These are phyloP conservation scores for Agriopis leucophaearia DNA, from an alignment of 2,888 invertebrate species.

Conservation along the genomic window DNA sequence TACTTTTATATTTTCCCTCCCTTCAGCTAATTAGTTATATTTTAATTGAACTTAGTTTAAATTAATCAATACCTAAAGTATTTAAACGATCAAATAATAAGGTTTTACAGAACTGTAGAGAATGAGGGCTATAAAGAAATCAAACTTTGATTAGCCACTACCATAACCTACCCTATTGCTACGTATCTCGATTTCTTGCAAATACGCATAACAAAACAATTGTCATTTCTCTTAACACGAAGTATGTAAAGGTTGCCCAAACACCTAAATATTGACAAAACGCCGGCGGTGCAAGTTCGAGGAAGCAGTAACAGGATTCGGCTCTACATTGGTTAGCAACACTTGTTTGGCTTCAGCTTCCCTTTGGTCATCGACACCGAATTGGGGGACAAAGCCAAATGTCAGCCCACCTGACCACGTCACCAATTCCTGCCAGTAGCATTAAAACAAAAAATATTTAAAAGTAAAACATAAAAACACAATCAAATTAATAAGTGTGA, in stretches of 20 bases:
- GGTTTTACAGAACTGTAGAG: too few relatives aligned
- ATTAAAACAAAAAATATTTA: neutral
- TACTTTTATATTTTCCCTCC: too few relatives aligned
- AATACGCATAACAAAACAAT: neutral
- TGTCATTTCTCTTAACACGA: neutral
- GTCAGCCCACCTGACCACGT: conserved; percentile 51
- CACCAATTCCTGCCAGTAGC: conserved; percentile 10
- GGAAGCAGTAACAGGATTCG: conserved; percentile 76
- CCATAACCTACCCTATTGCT: neutral
- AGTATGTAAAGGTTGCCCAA: conserved; percentile 31
- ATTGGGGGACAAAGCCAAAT: conserved; percentile 62
- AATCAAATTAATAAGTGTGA: too few relatives aligned
- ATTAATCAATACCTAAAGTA: too few relatives aligned
- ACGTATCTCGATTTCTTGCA: neutral
- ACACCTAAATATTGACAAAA: conserved; percentile 43
- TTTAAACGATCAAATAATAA: too few relatives aligned
- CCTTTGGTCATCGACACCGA: conserved; percentile 81
- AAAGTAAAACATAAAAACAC: too few relatives aligned
- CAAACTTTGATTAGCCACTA: too few relatives aligned
- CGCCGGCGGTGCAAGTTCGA: conserved; percentile 47
- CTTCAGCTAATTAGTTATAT: too few relatives aligned
- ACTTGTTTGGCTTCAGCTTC: conserved; percentile 81
- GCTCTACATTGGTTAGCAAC: conserved; percentile 63
- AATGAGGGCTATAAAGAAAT: too few relatives aligned
- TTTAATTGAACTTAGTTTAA: too few relatives aligned